Base-by-base conservation (phyloP, 1,140 invertebrate species). In the Tyrophagus putrescentiae region DNA sequence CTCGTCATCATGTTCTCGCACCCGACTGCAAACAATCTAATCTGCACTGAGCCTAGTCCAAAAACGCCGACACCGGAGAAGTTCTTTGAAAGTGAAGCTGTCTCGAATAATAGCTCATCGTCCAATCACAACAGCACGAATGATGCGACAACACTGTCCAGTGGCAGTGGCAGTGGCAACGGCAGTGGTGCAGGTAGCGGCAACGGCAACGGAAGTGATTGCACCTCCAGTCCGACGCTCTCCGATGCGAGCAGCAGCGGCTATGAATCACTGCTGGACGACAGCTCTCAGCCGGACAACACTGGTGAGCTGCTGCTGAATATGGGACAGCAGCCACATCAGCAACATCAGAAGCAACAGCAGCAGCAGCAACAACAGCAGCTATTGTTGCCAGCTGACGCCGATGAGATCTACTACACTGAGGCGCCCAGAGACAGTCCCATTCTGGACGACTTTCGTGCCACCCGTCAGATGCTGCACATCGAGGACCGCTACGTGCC, bases 391-490 rank as follows among this genome's bases (percentile, higher is more conserved):
- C n/a, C n/a, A n/a, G n/a, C n/a, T 48, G 44, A 48, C 18, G 4
- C 9, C 21, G 7, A 57, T 3, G 1, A 25, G 6, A 18, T 4
- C 18, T 27, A 6, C 6, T 18, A n/a, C 3, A 59, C 36, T 48
- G 29, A 27, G 16, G 79, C 80, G 18, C 75, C 76, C 27, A 71
- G 73, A 18, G 88, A 93, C 73, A 82, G 82, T 23, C 80, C 80
- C 60, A 77, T 94, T 42, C 71, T 89, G 44, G 76, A 81, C 31
- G 85, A 91, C 73, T 73, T 76, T 23, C 76, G 87, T 64, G 87
- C 92, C 64, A 75, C 94, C 50, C 77, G 83, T 66, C 90, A 88
- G 74, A 77, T 93, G 61, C 75, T 94, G 60, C 80, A 80, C 62
- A 81, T 80, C 18, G 89, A 95, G 73, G 84, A 89, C 62, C 82